Base-by-base conservation (phyloP, 2,113 vertebrate genomes). In the Leptosomus discolor region DNA sequence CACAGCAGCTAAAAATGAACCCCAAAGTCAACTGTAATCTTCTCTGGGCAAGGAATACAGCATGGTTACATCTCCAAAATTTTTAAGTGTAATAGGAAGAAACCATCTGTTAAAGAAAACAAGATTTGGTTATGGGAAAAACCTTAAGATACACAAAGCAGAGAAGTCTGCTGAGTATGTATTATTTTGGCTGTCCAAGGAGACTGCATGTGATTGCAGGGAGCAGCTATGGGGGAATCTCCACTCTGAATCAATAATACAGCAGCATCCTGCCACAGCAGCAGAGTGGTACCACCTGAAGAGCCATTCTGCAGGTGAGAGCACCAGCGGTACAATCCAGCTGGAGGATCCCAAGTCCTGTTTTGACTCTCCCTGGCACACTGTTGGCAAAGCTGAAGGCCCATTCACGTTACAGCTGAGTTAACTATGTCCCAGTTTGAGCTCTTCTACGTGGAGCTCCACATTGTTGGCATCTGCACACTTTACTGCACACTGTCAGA, bases 401-500 rank as follows among this genome's bases (percentile, higher is more conserved):
- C 21, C 24, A 17, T 26, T 29, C 36, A 20, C 2, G 4, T n/a
- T n/a, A 54, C 19, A 85, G 37, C 36, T 4, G 5, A 43, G 39
- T 36, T 34, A 85, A 43, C 18, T 12, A 12, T 6, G 50, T 29
- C 50, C 34, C 45, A 34, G 20, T 32, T 7, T 8, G 58, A 76
- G 37, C 41, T 61, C 39, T 57, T 61, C 41, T 37, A 41, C 58
- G 39, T 0, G 0, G 23, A 67, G 41, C 48, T 63, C 36, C 67
- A 41, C 0, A 1, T 26, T 36, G 24, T 14, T 11, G 51, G 57
- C 63, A 43, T 1, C 13, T 14, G 50, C 56, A 27, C 11, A 6
- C 37, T 37, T 43, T 13, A 12, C 51, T 16, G 39, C 54, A 27
- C 34, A 2, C 50, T 36, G 51, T 15, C 51, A 63, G 57, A 19